These are phyloP conservation scores for Cryptocephalus moraei DNA, from an alignment of 2,888 invertebrate genomes.

Conservation along the genomic window DNA sequence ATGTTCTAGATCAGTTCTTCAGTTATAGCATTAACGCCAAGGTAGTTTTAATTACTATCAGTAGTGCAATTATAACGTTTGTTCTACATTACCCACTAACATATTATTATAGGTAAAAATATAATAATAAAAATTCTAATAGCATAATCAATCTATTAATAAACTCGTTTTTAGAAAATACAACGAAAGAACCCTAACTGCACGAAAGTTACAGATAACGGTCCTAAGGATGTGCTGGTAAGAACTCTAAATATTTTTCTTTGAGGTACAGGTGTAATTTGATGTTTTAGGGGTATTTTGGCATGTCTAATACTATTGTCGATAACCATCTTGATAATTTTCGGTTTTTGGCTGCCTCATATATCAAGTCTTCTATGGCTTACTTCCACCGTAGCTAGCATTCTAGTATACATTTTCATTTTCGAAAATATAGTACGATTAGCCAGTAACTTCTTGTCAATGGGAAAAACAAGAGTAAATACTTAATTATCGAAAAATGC, in stretches of 20 bases:
- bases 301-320: slow-evolving; percentile 7
- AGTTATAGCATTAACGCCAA: slow-evolving; percentile 9
- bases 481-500: too few species aligned
- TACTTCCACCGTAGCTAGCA: slow-evolving; percentile 11
- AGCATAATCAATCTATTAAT: too few species aligned
- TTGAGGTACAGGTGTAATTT: background rate
- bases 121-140: too few species aligned
- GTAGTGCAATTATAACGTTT: background rate
- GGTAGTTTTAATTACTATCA: background rate
- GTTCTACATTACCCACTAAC: background rate
- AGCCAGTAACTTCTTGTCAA: slow-evolving; percentile 8
- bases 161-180: too few species aligned
- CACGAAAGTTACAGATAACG: too few species aligned
- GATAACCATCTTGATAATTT: slow-evolving; percentile 14
- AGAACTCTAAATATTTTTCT: too few species aligned
- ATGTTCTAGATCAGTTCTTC: slow-evolving; percentile 15
- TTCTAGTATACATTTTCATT: slow-evolving; percentile 15
- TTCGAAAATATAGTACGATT: slow-evolving; percentile 16
- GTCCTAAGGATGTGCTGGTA: too few species aligned
- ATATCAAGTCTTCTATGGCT: slow-evolving; percentile 20
- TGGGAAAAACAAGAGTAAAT: slow-evolving; percentile 3
- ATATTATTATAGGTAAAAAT: too few species aligned
- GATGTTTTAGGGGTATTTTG: slow-evolving; percentile 10
- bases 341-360: slow-evolving; percentile 23
- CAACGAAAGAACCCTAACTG: too few species aligned